A percentile compares a stretch with the other conserved stretches of the same genome.
Evolutionary conservation across 2,888 invertebrate species (phyloP).

Genomic region (Apeira syringaria): DNA sequence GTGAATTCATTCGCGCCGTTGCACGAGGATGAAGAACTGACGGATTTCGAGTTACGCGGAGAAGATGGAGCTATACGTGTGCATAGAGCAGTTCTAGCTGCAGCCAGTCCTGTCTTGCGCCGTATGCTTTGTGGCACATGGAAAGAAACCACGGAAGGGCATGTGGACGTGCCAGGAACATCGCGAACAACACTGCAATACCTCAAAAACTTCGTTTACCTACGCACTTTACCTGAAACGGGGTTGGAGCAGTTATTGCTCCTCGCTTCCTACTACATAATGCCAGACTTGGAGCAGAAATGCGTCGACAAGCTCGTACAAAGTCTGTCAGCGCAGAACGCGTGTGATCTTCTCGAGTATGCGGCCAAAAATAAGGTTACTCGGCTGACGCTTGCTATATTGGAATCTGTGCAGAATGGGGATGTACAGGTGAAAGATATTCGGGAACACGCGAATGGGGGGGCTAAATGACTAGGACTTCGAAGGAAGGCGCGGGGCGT

Average conservation of each 20-base stretch:
- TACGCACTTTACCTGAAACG: slow-evolving; percentile 42
- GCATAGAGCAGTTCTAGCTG: slow-evolving; percentile 51
- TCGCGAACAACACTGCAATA: slow-evolving; percentile 45
- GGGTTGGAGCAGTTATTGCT: slow-evolving; percentile 49
- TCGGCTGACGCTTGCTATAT: slow-evolving; percentile 42
- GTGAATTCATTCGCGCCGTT: slow-evolving; percentile 43
- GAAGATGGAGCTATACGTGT: slow-evolving; percentile 51
- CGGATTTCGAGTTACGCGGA: slow-evolving; percentile 53
- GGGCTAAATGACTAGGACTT: no score
- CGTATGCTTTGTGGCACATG: slow-evolving; percentile 52
- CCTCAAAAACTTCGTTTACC: slow-evolving; percentile 52
- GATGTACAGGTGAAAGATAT: slow-evolving; percentile 39
- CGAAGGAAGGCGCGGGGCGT: no score
- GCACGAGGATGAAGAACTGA: slow-evolving; percentile 48
- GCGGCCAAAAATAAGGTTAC: slow-evolving; percentile 48
- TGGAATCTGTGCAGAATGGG: slow-evolving; percentile 43
- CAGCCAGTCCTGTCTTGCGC: slow-evolving; percentile 50
- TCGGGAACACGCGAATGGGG: slow-evolving; percentile 32
- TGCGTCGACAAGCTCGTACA: slow-evolving; percentile 48
- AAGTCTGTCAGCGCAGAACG: slow-evolving; percentile 21
- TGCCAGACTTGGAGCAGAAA: slow-evolving; percentile 50
- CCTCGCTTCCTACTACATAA: slow-evolving; percentile 51
- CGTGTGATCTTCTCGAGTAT: slow-evolving; percentile 46
- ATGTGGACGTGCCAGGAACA: slow-evolving; percentile 46
- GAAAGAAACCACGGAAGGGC: slow-evolving; percentile 48